Conservation (phyloP, 2,888 invertebrate species). For the Prenolepis imparis region DNA sequence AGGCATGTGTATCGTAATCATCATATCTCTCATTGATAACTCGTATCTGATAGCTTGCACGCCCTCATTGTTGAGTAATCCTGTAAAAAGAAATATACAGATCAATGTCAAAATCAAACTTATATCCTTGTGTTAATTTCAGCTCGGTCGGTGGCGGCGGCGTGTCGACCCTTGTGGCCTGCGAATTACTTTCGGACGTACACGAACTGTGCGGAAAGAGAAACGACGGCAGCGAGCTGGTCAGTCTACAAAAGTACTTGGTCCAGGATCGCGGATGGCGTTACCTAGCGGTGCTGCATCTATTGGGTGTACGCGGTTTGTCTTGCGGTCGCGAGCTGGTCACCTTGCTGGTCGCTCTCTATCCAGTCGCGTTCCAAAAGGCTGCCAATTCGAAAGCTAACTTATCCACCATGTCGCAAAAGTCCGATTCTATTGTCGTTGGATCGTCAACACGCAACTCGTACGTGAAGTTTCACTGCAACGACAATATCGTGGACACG, state of each 20-base stretch:
- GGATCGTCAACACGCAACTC: conserved; percentile 72
- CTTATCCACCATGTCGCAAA: neutral
- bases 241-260: conserved; percentile 87
- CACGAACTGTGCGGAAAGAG: conserved; percentile 86
- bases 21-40: conserved; percentile 53
- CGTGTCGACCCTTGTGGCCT: conserved; percentile 89
- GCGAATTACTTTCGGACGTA: conserved; percentile 89
- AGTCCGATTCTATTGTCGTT: neutral
- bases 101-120: neutral
- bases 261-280: conserved; percentile 89
- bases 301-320: conserved; percentile 88
- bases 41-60: conserved; percentile 43
- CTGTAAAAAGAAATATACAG: conserved; percentile 45
- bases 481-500: conserved; percentile 82
- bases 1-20: neutral
- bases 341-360: conserved; percentile 88
- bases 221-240: conserved; percentile 84
- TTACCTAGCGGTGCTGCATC: conserved; percentile 88
- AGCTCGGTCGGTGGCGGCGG: conserved; percentile 87
- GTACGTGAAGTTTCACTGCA: conserved; percentile 79
- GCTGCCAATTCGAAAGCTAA: neutral
- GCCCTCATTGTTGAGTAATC: conserved; percentile 39
- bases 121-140: conserved; percentile 25
- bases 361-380: conserved; percentile 82
- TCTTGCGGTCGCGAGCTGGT: conserved; percentile 89